Evolutionary conservation across 2,113 vertebrate genomes (phyloP).

Genomic region (Corythoichthys haematopterus): DNA sequence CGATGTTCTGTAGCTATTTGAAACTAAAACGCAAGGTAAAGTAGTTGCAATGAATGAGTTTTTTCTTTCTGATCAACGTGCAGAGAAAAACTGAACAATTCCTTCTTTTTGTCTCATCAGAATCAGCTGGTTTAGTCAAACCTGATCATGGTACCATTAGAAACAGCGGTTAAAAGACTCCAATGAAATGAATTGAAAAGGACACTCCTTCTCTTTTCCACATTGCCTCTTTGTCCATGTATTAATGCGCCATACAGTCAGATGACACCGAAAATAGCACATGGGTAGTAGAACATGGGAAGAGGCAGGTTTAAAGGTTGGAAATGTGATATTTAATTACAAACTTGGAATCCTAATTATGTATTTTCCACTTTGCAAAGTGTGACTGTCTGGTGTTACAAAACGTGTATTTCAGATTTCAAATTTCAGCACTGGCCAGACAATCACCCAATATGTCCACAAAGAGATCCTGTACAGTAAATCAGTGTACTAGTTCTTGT

Average conservation of each 20-base stretch:
- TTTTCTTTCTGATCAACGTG: not conserved
- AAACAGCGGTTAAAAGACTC: constrained; percentile 28
- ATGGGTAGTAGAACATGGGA: not conserved
- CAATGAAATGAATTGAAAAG: constrained; percentile 36
- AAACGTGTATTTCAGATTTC: not conserved
- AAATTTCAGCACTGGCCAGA: no score
- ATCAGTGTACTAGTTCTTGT: no score
- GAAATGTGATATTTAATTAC: not conserved
- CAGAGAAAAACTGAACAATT: not conserved
- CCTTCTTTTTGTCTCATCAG: not conserved
- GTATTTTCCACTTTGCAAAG: not conserved
- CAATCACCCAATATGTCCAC: no score
- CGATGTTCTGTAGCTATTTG: no score
- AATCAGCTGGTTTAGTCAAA: constrained; percentile 27
- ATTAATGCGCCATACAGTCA: constrained; percentile 56
- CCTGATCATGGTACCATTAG: constrained; percentile 30
- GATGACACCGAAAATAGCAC: constrained; percentile 39
- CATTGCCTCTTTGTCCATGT: constrained; percentile 49
- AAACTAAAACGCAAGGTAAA: not conserved
- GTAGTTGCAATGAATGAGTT: not conserved
- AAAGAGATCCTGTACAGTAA: no score
- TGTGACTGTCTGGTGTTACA: not conserved
- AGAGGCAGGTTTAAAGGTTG: not conserved
- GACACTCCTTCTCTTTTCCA: constrained; percentile 28
- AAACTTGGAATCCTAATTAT: not conserved